These are phyloP conservation scores for Meloidogyne hapla DNA, from an alignment of 1,140 invertebrate genomes.

Conservation along the genomic window DNA sequence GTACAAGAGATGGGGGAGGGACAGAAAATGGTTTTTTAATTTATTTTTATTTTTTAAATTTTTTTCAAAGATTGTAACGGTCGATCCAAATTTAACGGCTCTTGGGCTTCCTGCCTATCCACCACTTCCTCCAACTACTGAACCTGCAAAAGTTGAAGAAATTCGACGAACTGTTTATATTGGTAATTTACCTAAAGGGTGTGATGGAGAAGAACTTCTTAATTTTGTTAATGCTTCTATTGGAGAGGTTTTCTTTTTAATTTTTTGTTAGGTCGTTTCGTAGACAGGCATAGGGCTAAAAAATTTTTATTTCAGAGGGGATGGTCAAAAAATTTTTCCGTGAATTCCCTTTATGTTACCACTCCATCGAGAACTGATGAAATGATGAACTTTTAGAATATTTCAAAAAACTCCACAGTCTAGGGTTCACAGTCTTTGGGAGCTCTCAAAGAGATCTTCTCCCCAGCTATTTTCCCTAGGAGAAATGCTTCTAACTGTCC, in stretches of 20 bases:
- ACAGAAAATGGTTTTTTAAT: constrained; percentile 50
- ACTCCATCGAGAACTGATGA: no score
- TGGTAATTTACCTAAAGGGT: constrained; percentile 68
- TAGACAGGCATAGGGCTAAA: no score
- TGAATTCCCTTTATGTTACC: no score
- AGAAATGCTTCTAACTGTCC: no score
- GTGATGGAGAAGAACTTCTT: constrained; percentile 55
- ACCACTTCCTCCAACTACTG: constrained; percentile 82
- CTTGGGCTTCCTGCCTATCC: constrained; percentile 87
- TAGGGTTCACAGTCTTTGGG: no score
- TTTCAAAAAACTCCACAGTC: no score
- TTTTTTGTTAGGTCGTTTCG: no score
- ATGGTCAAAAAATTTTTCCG: no score
- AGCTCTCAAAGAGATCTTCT: no score
- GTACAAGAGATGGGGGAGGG: constrained; percentile 63
- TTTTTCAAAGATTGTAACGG: constrained; percentile 74
- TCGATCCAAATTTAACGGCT: constrained; percentile 82
- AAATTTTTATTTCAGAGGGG: no score
- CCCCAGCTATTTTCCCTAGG: no score
- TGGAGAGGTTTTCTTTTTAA: constrained; percentile 54
- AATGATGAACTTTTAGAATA: no score
- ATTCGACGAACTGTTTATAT: constrained; percentile 84
- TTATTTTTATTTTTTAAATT: not conserved
- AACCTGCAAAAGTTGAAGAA: constrained; percentile 89
- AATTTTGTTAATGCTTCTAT: constrained; percentile 60